These are phyloP conservation scores for Brachyrhaphis roseni DNA, from an alignment of 2,797 vertebrate species.

Conservation along the genomic window DNA sequence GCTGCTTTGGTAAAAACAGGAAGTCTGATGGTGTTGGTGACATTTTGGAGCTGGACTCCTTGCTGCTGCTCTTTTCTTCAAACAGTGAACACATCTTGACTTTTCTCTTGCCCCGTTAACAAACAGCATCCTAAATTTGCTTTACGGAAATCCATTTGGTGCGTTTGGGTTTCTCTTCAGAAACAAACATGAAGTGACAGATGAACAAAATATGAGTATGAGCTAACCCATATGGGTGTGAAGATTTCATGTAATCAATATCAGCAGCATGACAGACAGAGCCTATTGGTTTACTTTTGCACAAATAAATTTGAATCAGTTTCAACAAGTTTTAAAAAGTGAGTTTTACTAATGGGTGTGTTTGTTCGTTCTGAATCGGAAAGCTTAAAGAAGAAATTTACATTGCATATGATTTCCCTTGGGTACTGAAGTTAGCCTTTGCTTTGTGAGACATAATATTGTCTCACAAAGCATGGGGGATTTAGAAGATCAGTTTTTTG, in stretches of 20 bases:
- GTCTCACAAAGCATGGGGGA: background rate
- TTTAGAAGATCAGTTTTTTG: too few species aligned
- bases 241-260: background rate
- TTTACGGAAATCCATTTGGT: conserved; percentile 27
- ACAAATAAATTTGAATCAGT: background rate
- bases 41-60: background rate
- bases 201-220: background rate
- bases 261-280: background rate
- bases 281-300: background rate
- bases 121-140: conserved; percentile 6
- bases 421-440: conserved; percentile 50
- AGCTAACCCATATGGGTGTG: background rate
- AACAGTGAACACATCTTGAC: conserved; percentile 24
- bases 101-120: conserved; percentile 28
- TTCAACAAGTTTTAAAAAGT: background rate
- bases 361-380: conserved; percentile 58
- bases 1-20: conserved; percentile 18
- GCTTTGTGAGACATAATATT: conserved; percentile 25
- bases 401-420: conserved; percentile 48
- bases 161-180: conserved; percentile 24
- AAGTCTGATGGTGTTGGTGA: conserved; percentile 14
- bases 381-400: conserved; percentile 62
- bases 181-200: conserved; percentile 28
- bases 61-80: conserved; percentile 10
- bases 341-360: background rate